Base-by-base conservation (phyloP, 2,113 vertebrate species). In the Bothrops jararaca region DNA sequence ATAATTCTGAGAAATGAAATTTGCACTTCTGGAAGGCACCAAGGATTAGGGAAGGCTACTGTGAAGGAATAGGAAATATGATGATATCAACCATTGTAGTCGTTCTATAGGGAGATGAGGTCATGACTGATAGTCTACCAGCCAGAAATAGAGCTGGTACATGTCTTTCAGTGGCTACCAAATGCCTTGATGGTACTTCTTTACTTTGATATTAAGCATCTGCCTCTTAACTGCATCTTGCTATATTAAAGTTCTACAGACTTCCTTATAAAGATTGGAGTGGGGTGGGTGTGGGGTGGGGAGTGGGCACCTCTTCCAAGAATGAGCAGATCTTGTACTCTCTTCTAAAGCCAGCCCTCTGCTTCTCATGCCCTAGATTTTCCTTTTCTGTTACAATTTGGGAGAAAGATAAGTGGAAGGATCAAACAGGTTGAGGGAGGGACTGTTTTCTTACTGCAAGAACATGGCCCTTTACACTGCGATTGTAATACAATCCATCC, bases 401-500 rank as follows among this genome's bases (percentile, higher is more conserved):
- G 60, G 91, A 5, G 89, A 92, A 92, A 96, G 96, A 97, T 95
- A 96, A 95, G 95, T 92, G 95, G 96, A 95, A 90, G 95, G 96
- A 97, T 97, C 97, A 97, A 95, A 97, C 96, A 97, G 97, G 97
- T 98, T 97, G 97, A 96, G 96, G 86, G 20, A 97, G 95, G 94
- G 94, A 91, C 97, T 94, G 96, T 97, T 97, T 97, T 94, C 96
- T 97, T 96, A 95, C 97, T 95, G 93, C 92, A 91, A 95, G 96
- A 98, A 96, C 97, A 96, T 60, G 95, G 96, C 97, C 97, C 97
- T 97, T 97, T 97, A 97, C 97, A 97, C 96, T 3, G 92, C 11
- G 94, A 97, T 95, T 97, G 97, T 98, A 98, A 98, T 97, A 97
- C 98, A 98, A 98, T 98, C 98, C 96, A 97, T 97, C 97, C 98